Conservation (phyloP, 2,797 vertebrate genomes). For the Coranthus polyacanthus region DNA sequence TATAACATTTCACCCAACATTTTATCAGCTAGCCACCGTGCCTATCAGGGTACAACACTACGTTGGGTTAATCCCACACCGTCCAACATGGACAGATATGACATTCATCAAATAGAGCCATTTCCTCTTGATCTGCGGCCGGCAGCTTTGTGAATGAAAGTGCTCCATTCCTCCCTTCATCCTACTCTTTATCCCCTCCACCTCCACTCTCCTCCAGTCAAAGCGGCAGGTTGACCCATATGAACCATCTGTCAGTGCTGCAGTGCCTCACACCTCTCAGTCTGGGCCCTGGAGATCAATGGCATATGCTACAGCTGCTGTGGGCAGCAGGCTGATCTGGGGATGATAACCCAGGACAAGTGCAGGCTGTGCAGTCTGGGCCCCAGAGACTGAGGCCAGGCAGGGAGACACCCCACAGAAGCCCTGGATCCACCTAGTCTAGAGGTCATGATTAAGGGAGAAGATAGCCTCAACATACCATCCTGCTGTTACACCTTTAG, state of each 20-base stretch:
- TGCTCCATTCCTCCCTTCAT: conserved; percentile 26
- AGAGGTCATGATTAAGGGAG: conserved; percentile 9
- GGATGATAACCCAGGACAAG: conserved; percentile 47
- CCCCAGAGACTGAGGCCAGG: conserved; percentile 4
- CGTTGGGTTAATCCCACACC: conserved; percentile 39
- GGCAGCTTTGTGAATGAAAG: conserved; percentile 61
- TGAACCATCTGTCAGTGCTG: conserved; percentile 78
- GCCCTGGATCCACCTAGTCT: conserved; percentile 5
- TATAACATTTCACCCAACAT: conserved; percentile 21
- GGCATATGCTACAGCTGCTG: conserved; percentile 67
- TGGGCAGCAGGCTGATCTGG: conserved; percentile 49
- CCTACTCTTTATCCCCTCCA: conserved; percentile 39
- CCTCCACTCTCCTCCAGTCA: conserved; percentile 54
- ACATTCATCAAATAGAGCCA: conserved; percentile 47
- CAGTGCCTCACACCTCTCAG: conserved; percentile 64
- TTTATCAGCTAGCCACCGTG: conserved; percentile 16
- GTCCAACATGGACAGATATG: conserved; percentile 26
- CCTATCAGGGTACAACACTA: conserved; percentile 9
- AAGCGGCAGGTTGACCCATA: conserved; percentile 73
- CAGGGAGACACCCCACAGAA: conserved; percentile 3
- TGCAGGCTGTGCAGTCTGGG: not conserved
- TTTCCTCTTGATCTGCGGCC: conserved; percentile 44
- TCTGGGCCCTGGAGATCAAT: conserved; percentile 59
- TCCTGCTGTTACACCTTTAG: not conserved
- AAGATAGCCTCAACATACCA: conserved; percentile 16